A percentile compares a stretch with the other conserved stretches of the same genome.
These are phyloP conservation scores for Chrysodeixis includens DNA, from an alignment of 2,888 invertebrate species.

Conservation along the genomic window DNA sequence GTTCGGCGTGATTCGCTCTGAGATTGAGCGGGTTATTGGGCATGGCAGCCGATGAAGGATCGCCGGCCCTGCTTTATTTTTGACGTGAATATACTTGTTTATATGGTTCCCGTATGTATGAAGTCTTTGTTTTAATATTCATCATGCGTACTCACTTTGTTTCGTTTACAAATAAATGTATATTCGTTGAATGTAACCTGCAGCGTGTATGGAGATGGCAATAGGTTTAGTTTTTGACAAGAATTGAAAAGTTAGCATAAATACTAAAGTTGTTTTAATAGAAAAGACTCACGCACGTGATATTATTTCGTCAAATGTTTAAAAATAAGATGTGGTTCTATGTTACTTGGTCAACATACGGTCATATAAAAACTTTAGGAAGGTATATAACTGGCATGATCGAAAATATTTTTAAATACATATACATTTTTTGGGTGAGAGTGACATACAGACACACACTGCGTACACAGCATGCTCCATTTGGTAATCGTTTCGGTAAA, in stretches of 20 bases:
- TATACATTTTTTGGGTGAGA: background rate
- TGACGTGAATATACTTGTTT: constrained; percentile 14
- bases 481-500: constrained; percentile 16
- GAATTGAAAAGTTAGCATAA: too few species aligned
- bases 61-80: constrained; percentile 11
- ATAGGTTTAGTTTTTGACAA: background rate
- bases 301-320: too few species aligned
- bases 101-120: constrained; percentile 1
- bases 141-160: background rate
- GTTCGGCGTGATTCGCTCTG: constrained; percentile 54
- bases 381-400: too few species aligned
- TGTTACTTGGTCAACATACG: too few species aligned
- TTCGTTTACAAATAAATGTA: constrained; percentile 1
- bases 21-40: constrained; percentile 56
- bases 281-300: too few species aligned
- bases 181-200: background rate
- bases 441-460: background rate
- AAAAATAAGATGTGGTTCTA: too few species aligned
- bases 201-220: background rate
- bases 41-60: constrained; percentile 45
- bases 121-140: constrained; percentile 8
- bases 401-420: background rate
- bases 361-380: too few species aligned
- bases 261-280: too few species aligned
- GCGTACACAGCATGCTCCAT: constrained; percentile 25